Base-by-base conservation (phyloP, 2,888 invertebrate genomes). In the Melanchra persicariae region DNA sequence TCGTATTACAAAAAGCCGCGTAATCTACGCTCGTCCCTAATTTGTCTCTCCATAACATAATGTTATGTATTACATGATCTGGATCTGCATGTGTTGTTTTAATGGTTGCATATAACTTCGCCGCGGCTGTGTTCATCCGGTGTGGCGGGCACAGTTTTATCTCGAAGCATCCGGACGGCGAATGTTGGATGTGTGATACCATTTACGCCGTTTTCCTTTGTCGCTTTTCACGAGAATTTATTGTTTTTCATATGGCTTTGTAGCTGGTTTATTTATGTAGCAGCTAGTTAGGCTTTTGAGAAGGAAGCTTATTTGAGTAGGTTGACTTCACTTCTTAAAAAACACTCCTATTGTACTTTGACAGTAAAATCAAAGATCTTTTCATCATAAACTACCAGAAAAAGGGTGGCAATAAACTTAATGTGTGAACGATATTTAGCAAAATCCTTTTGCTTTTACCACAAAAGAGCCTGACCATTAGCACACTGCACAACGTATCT, bases 91-190 rank as follows among this genome's bases (percentile, higher is more conserved):
- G 45, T 69, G 68, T 66, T 61, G 70, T 80, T 77, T 83, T 86
- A 86, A 85, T 84, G 81, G 51, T 43, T 73, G 76, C 81, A 70
- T 82, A 79, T 82, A 81, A 85, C 80, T 85, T 82, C 69, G 57
- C 68, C 17, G 62, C 54, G 68, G 52, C 59, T 61, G 57, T 75
- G 83, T 61, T 76, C 80, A 84, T 84, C 87, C 82, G 86, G 77
- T 70, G 74, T 80, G 72, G 64, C 84, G 79, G 77, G 55, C 69
- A 79, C 73, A 78, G 74, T 86, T 87, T 86, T 86, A 87, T 87
- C 88, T 85, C 82, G 22, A 66, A 61, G 74, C 73, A 60, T 84
- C 83, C 85, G 83, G 73, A 40, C 15, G 49, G 55, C 54, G 1
- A 40, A 22, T 26, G 10, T 17, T 57, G 52, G 71, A 51, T 55